These are phyloP conservation scores for Himalopsyche anomala DNA, from an alignment of 2,888 invertebrate species.

Conservation along the genomic window DNA sequence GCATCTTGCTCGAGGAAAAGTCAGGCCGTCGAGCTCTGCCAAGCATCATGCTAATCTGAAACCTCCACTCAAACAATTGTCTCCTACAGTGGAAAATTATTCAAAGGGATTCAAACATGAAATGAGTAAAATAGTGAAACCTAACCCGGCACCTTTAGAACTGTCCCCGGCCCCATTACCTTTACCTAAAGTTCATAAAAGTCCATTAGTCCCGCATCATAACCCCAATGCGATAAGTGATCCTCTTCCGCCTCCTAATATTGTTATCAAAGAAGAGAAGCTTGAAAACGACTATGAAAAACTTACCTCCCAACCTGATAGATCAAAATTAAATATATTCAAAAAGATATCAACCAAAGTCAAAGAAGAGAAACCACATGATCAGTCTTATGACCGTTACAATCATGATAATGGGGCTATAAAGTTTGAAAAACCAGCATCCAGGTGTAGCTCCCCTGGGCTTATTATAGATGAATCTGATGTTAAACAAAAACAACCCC, in stretches of 20 bases:
- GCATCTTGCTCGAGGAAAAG: slow-evolving; percentile 59
- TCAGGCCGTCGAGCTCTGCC: slow-evolving; percentile 64
- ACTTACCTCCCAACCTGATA: slow-evolving; percentile 87
- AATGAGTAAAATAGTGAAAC: slow-evolving; percentile 48
- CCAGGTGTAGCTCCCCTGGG: slow-evolving; percentile 50
- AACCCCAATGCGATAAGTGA: slow-evolving; percentile 47
- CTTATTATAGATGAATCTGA: slow-evolving; percentile 53
- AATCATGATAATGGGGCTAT: slow-evolving; percentile 66
- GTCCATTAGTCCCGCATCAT: slow-evolving; percentile 51
- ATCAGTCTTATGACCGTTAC: slow-evolving; percentile 66
- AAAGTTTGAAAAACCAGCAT: slow-evolving; percentile 56
- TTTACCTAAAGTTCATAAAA: slow-evolving; percentile 66
- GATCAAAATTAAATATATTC: slow-evolving; percentile 90
- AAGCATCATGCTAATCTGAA: slow-evolving; percentile 55
- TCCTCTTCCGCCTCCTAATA: slow-evolving; percentile 67
- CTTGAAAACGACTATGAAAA: slow-evolving; percentile 76
- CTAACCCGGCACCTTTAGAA: slow-evolving; percentile 66
- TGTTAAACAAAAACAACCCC: slow-evolving; percentile 48
- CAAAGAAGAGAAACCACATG: slow-evolving; percentile 79
- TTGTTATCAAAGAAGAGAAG: slow-evolving; percentile 76
- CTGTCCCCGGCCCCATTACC: slow-evolving; percentile 67
- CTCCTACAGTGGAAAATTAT: slow-evolving; percentile 50
- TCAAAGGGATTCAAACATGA: slow-evolving; percentile 66
- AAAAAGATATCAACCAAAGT: slow-evolving; percentile 89
- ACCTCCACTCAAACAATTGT: slow-evolving; percentile 58